These are phyloP conservation scores for Neotragus moschatus DNA, from an alignment of 2,113 vertebrate genomes.

Conservation along the genomic window DNA sequence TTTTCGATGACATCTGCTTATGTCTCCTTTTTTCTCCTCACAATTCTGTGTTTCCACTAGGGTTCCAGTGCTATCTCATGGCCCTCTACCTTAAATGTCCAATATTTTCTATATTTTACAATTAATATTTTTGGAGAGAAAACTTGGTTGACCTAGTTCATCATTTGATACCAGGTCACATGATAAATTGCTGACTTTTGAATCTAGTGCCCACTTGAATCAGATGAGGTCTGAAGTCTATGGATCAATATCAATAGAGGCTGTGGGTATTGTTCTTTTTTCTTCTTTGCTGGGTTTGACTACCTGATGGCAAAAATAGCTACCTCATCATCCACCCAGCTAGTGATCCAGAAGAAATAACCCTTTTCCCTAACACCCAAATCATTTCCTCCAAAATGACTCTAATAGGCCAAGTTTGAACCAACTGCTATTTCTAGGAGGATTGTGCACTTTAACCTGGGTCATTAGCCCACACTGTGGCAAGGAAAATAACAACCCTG, in stretches of 20 bases:
- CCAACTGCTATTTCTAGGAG: not conserved
- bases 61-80: not conserved
- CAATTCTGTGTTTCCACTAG: not conserved
- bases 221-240: not conserved
- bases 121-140: slow-evolving; percentile 21
- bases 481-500: not conserved
- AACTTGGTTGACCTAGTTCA: not conserved
- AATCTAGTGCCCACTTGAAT: not conserved
- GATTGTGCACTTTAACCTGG: not conserved
- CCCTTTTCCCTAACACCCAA: not conserved
- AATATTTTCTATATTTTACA: not conserved
- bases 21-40: not conserved
- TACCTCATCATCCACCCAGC: not conserved
- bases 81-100: not conserved
- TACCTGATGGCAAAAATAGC: not conserved
- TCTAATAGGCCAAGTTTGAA: slow-evolving; percentile 13
- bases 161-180: not conserved
- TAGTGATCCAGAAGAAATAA: slow-evolving; percentile 21
- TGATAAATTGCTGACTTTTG: not conserved
- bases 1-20: not conserved
- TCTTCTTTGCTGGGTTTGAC: not conserved
- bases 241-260: not conserved
- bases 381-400: not conserved
- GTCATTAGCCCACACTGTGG: not conserved
- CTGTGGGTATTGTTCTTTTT: not conserved